These are phyloP conservation scores for Nycticebus coucang DNA, from an alignment of 2,113 vertebrate genomes.

Conservation along the genomic window DNA sequence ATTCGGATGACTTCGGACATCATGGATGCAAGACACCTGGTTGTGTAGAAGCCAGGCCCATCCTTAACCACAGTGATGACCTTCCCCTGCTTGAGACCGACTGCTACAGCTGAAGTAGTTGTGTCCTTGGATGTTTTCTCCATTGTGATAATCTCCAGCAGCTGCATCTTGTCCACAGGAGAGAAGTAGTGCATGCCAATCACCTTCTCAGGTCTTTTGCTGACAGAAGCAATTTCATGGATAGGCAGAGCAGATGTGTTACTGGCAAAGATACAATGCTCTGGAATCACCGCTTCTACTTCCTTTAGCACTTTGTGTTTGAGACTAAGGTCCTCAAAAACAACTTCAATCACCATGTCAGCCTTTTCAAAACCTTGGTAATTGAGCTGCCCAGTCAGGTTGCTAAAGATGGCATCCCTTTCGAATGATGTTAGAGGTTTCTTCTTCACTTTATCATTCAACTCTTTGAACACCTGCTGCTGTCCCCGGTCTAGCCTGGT, in stretches of 20 bases:
- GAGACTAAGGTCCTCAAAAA: slow-evolving; percentile 95
- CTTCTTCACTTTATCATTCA: slow-evolving; percentile 95
- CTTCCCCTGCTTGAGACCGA: slow-evolving; percentile 97
- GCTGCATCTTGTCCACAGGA: slow-evolving; percentile 98
- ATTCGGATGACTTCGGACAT: slow-evolving; percentile 92
- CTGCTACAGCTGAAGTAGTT: slow-evolving; percentile 90
- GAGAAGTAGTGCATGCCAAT: slow-evolving; percentile 99
- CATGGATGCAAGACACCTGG: slow-evolving; percentile 95
- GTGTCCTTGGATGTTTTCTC: slow-evolving; percentile 96
- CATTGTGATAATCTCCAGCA: slow-evolving; percentile 97
- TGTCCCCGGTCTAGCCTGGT: slow-evolving; percentile 92
- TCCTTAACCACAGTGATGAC: slow-evolving; percentile 98
- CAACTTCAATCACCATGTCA: slow-evolving; percentile 98
- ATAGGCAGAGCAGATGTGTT: slow-evolving; percentile 98
- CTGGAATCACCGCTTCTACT: slow-evolving; percentile 92
- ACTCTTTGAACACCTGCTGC: slow-evolving; percentile 97
- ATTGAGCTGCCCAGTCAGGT: slow-evolving; percentile 90
- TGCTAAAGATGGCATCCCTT: slow-evolving; percentile 92
- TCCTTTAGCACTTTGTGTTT: slow-evolving; percentile 96
- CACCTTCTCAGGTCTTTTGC: slow-evolving; percentile 98
- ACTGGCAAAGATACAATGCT: slow-evolving; percentile 95
- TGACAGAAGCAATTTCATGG: slow-evolving; percentile 92
- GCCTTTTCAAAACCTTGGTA: slow-evolving; percentile 92
- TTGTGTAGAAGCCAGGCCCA: slow-evolving; percentile 98
- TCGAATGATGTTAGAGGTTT: slow-evolving; percentile 92